These are phyloP conservation scores for Podargus strigoides DNA, from an alignment of 2,797 vertebrate species.

Conservation along the genomic window DNA sequence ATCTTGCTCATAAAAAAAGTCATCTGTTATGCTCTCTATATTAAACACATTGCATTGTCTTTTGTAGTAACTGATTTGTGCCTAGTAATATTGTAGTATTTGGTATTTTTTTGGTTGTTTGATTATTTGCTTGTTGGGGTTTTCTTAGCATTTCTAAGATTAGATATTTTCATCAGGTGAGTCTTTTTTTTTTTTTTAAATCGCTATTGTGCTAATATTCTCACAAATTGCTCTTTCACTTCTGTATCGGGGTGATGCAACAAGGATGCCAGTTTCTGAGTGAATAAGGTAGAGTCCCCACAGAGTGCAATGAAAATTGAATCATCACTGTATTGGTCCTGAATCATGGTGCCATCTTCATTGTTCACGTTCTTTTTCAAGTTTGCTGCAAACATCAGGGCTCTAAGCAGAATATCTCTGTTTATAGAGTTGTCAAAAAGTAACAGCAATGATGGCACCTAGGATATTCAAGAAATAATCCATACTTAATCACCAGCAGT, in stretches of 20 bases:
- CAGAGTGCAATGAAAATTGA: conserved; percentile 84
- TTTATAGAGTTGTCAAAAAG: conserved; percentile 80
- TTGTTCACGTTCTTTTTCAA: conserved; percentile 78
- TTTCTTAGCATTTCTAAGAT: neutral
- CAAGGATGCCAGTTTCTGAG: conserved; percentile 81
- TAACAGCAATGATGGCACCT: conserved; percentile 86
- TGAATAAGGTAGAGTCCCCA: conserved; percentile 78
- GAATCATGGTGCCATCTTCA: conserved; percentile 61
- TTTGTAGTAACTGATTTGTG: neutral
- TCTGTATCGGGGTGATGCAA: conserved; percentile 82
- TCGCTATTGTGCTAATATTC: conserved; percentile 74
- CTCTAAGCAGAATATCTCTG: conserved; percentile 83
- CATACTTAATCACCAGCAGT: neutral
- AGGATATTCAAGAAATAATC: conserved; percentile 1
- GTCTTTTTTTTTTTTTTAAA: neutral
- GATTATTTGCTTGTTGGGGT: neutral
- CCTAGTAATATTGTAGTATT: neutral
- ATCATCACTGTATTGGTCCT: conserved; percentile 74
- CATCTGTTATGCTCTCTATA: neutral
- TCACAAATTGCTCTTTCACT: conserved; percentile 85
- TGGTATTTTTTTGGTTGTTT: neutral
- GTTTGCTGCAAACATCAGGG: conserved; percentile 84
- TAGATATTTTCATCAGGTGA: neutral
- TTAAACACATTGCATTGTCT: neutral
- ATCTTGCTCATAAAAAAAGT: neutral